Conservation (phyloP, 2,113 vertebrate species). For the Nyctibius bracteatus region DNA sequence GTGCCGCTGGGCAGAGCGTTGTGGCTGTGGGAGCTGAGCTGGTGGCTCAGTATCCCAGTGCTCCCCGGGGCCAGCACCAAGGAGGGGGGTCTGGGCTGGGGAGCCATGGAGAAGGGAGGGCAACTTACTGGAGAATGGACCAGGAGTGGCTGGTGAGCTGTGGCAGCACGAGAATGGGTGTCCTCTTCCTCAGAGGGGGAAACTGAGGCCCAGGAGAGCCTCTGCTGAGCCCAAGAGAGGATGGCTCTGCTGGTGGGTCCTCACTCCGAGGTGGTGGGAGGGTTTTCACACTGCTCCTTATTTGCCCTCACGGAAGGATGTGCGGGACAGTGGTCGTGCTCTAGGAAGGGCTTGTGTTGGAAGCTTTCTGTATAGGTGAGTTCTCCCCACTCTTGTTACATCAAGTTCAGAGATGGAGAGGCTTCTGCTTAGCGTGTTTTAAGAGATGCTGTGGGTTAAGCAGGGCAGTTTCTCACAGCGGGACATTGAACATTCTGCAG, state of each 20-base stretch:
- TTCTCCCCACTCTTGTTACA: fast-evolving
- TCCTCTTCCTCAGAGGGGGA: background rate
- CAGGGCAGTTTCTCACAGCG: background rate
- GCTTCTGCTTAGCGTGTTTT: background rate
- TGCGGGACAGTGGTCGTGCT: background rate
- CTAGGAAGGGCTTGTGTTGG: background rate
- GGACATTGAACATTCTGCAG: background rate
- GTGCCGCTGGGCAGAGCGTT: fast-evolving
- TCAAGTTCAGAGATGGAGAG: background rate
- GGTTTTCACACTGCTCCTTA: background rate
- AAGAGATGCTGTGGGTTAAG: background rate
- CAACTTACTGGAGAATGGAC: fast-evolving
- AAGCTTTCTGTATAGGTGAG: background rate
- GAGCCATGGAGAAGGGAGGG: background rate
- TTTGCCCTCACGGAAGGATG: background rate
- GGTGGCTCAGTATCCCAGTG: background rate
- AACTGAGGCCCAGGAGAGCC: background rate
- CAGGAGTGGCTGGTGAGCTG: background rate
- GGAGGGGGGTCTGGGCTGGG: background rate
- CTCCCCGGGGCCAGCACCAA: fast-evolving
- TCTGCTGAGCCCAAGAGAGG: background rate
- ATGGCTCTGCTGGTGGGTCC: fast-evolving
- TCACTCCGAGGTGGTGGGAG: background rate
- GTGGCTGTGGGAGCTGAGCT: fast-evolving
- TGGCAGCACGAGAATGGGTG: fast-evolving